These are phyloP conservation scores for Neogale vison DNA, from an alignment of 2,113 vertebrate species.

Conservation along the genomic window DNA sequence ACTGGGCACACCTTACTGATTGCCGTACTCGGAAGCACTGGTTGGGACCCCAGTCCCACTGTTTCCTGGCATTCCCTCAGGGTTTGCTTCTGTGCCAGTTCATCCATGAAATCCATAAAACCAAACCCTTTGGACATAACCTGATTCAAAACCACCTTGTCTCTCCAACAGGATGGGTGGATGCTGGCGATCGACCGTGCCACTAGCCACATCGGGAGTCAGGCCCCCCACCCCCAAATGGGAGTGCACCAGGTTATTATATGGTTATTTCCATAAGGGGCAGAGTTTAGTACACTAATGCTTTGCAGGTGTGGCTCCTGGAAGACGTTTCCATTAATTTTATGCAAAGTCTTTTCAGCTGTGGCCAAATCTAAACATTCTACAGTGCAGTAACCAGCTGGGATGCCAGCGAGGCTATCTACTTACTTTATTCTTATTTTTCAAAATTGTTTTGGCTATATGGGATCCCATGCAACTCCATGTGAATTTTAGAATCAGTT, in stretches of 20 bases:
- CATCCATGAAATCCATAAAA: slow-evolving; percentile 94
- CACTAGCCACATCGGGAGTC: slow-evolving; percentile 93
- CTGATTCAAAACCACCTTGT: slow-evolving; percentile 94
- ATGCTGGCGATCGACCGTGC: slow-evolving; percentile 95
- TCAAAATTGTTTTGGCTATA: background rate
- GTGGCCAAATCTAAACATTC: slow-evolving; percentile 92
- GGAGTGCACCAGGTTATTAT: slow-evolving; percentile 91
- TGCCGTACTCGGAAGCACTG: slow-evolving; percentile 91
- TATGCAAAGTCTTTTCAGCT: slow-evolving; percentile 94
- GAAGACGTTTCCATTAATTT: slow-evolving; percentile 93
- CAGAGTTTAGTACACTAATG: slow-evolving; percentile 94
- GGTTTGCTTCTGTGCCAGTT: slow-evolving; percentile 91
- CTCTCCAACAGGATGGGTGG: slow-evolving; percentile 91
- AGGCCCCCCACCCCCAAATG: slow-evolving; percentile 86
- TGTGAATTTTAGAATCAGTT: background rate
- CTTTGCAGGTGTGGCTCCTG: slow-evolving; percentile 91
- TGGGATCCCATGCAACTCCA: background rate
- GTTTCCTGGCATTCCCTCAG: slow-evolving; percentile 92
- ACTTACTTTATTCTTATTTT: background rate
- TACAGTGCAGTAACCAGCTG: slow-evolving; percentile 94
- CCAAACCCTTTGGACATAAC: slow-evolving; percentile 93
- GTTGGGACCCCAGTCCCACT: slow-evolving; percentile 89
- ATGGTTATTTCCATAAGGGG: slow-evolving; percentile 91
- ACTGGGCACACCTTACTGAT: slow-evolving; percentile 88
- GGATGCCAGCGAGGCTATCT: slow-evolving; percentile 76